phyloP scores from a whole-genome alignment of 37 sponge, comb jelly and placozoan genomes.

The Bolinopsis microptera region DNA sequence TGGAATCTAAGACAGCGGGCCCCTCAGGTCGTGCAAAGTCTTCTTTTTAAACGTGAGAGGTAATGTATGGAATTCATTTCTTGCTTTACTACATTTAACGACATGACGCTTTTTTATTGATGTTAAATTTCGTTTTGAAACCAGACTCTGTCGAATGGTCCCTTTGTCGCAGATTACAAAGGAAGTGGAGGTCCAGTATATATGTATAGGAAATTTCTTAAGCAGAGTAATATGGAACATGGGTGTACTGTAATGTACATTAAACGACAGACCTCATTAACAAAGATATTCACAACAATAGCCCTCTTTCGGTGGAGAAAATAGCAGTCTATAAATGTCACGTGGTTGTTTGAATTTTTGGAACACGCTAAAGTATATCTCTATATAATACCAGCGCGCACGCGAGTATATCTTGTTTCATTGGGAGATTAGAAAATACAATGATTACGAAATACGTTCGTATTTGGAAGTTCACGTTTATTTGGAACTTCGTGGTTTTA shows the following conservation, averaged over 20 bases:
- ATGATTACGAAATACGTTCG: not conserved
- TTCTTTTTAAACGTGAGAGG: slow-evolving; percentile 64
- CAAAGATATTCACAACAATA: not conserved
- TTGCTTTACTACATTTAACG: not conserved
- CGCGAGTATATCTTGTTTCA: not conserved
- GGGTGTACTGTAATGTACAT: not conserved
- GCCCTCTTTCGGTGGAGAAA: not conserved
- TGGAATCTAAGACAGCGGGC: slow-evolving; percentile 65
- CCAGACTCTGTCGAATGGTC: too few relatives aligned
- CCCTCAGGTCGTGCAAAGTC: slow-evolving; percentile 52
- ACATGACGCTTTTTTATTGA: not conserved
- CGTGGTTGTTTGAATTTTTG: not conserved
- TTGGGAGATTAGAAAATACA: not conserved
- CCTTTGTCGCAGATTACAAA: not conserved
- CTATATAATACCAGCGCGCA: not conserved
- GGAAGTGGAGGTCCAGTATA: not conserved
- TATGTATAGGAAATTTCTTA: not conserved
- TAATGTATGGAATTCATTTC: too few relatives aligned
- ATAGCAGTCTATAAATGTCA: not conserved
- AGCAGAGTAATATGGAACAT: too few relatives aligned
- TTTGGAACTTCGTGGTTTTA: too few relatives aligned
- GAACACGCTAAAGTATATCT: not conserved
- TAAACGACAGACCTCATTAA: not conserved
- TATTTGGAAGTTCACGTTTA: too few relatives aligned
- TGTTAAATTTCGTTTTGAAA: too few relatives aligned